Evolutionary conservation across 2,113 vertebrate species (phyloP).

Genomic region (Colius striatus): DNA sequence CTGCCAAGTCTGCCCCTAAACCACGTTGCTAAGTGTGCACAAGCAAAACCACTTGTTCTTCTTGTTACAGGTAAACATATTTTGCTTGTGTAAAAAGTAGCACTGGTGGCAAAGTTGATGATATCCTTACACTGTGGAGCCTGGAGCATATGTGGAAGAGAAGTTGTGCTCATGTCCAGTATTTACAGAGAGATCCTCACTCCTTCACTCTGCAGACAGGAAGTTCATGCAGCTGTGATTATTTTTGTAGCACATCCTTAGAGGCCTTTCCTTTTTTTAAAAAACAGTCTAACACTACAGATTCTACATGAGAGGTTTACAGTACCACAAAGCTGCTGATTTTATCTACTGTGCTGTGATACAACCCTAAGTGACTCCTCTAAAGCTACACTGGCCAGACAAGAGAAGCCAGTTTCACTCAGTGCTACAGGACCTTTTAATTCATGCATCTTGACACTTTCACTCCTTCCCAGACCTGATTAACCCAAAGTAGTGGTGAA

Average conservation of each 20-base stretch:
- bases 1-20: too few relatives aligned
- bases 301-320: background rate
- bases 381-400: background rate
- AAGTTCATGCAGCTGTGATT: background rate
- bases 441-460: background rate
- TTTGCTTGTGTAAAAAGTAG: background rate
- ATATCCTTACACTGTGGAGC: background rate
- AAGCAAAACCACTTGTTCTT: too few relatives aligned
- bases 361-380: background rate
- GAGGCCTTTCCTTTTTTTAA: background rate
- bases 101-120: background rate
- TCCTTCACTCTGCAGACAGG: background rate
- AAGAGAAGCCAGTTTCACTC: background rate
- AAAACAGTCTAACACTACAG: background rate
- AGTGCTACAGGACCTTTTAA: background rate
- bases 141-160: background rate
- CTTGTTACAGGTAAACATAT: too few relatives aligned
- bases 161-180: background rate
- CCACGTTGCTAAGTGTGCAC: too few relatives aligned
- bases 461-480: background rate
- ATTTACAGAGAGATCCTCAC: background rate
- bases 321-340: background rate
- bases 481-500: background rate
- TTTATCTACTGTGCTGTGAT: background rate
- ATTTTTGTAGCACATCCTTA: background rate